Evolutionary conservation across 2,888 invertebrate species (phyloP), one percentile per base, ranked within the genome.

Genomic region (Drosophila niveifrons): DNA sequence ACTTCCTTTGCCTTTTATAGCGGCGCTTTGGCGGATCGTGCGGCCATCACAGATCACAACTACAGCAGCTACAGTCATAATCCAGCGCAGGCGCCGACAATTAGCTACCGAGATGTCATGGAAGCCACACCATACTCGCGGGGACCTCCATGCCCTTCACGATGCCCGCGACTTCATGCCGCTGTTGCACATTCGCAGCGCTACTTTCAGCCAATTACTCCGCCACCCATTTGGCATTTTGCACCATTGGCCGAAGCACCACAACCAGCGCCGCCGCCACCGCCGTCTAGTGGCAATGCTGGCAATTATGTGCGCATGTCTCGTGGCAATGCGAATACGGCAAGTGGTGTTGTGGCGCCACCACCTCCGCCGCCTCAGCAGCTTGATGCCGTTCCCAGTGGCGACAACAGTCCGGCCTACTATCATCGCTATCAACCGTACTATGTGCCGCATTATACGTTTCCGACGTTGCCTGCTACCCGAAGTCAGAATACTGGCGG

Each of bases 1-100:
- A 89, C 89, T 6, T 87, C 89, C 1, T 84, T 87, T 39, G 87
- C 84, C 9, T 84, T 89, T 11, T 83, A 87, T 8, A 87, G 81
- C 39, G 89, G 83, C 9, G 83, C 68, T 1, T 39, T 83, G n/a
- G 52, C 84, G 4, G 89, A 83, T 53, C 84, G 87, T 6, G 44
- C 75, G 2, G 68, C 81, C 15, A 87, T 87, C n/a, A 69, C 64
- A 9, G 83, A 84, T 64, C 83, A 84, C 66, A 84, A 87, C 41
- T 84, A 84, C 17, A 84, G 83, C 62, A 84, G 78, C 66, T 84
- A 83, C 23, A 80, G 80, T 41, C 75, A 89, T 44, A 57, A 66
- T 39, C 65, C 68, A 53, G 50, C 66, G 18, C 67, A 73, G 64
- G 74, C 70, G 39, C 82, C 79, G 7, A 63, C 64, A 1, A 62